Base-by-base conservation (phyloP, 2,113 vertebrate species). In the Odontesthes bonariensis region DNA sequence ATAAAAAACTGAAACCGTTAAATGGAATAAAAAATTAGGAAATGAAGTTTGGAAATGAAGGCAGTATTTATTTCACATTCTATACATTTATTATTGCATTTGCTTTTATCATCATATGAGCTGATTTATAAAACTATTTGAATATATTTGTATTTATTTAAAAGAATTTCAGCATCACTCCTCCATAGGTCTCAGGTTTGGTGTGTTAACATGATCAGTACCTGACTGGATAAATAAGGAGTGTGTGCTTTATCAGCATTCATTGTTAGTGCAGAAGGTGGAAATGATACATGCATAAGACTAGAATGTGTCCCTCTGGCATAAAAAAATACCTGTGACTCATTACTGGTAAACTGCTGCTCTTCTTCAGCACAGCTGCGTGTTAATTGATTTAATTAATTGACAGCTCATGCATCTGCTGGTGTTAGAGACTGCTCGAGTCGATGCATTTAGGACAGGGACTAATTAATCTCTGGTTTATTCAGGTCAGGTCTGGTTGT, bases 391-490 rank as follows among this genome's bases (percentile, higher is more conserved):
- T 1, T 49, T 31, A 62, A 42, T 61, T 3, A 55, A 44, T 4
- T 38, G 57, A 5, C 8, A 38, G 66, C 49, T 47, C 65, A 1
- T 27, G 57, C 73, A 47, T n/a, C 49, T n/a, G 49, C 22, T 40
- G 6, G 33, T 55, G 51, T 69, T 60, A 5, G 38, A 33, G 44
- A 4, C 51, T 13, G 20, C 38, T 31, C 27, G 8, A 20, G 51
- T 62, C 6, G 1, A 35, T 27, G 55, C 67, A 47, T 69, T 62
- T 69, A 35, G 13, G 55, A 20, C 47, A 38, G 32, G 16, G 42
- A 62, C 38, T 49, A 60, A 69, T 77, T 62, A 56, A 56, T 69
- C 42, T 62, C 22, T 62, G 58, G 8, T 56, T 77, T 69, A 77
- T 69, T 69, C 58, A 23, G 57, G 46, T 61, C 69, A 54, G 49